Percentiles rank a stretch among this genome's conserved stretches.
Conservation (phyloP, 2,113 vertebrate species). For the Apteryx owenii region DNA sequence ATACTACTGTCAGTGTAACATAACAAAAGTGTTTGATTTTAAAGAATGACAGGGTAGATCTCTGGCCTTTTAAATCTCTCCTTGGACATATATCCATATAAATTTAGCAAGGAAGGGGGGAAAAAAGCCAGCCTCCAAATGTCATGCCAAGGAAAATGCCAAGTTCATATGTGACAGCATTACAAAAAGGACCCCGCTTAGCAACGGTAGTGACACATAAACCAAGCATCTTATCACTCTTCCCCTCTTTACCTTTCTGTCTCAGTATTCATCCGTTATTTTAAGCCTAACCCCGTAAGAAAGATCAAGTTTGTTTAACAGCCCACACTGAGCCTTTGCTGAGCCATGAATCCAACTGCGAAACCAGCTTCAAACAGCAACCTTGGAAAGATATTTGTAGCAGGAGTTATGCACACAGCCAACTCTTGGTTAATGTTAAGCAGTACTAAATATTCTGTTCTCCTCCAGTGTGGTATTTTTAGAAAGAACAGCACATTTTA, state of each 20-base stretch:
- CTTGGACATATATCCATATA: neutral
- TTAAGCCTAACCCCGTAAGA: neutral
- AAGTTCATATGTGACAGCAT: neutral
- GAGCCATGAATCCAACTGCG: neutral
- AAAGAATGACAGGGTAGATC: neutral
- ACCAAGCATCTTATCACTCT: neutral
- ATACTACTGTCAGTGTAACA: neutral
- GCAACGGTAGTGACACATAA: neutral
- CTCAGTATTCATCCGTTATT: neutral
- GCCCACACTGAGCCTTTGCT: neutral
- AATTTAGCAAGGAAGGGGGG: neutral
- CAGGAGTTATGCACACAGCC: neutral
- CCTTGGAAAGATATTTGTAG: neutral
- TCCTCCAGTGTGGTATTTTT: slow-evolving; percentile 10
- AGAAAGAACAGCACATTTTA: neutral
- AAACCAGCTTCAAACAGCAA: neutral
- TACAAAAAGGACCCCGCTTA: neutral
- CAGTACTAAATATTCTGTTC: slow-evolving; percentile 6
- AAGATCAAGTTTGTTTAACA: neutral
- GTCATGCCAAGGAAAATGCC: neutral
- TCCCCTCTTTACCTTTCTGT: neutral
- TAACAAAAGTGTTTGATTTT: neutral
- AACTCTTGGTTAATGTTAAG: neutral
- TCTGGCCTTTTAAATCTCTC: neutral
- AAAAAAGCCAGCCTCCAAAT: neutral